Percentiles rank a stretch among this genome's conserved stretches.
These are phyloP conservation scores for Napeogenes inachia DNA, from an alignment of 2,888 invertebrate species.

Conservation along the genomic window DNA sequence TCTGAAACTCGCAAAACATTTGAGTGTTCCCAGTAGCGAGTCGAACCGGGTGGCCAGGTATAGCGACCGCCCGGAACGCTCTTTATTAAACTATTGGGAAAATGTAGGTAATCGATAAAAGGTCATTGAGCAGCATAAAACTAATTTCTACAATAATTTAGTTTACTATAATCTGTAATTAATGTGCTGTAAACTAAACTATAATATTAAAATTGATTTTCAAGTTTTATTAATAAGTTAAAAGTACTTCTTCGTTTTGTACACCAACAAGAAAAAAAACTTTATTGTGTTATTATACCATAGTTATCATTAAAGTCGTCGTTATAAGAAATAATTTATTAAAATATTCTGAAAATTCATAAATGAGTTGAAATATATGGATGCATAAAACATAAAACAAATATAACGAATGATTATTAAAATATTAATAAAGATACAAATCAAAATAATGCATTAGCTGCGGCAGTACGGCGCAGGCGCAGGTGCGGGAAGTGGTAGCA, in stretches of 20 bases:
- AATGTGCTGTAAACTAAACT: no score
- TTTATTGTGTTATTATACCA: no score
- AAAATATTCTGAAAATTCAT: neutral
- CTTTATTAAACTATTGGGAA: neutral
- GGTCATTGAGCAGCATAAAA: neutral
- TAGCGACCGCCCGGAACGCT: neutral
- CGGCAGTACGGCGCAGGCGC: neutral
- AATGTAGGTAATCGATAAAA: conserved; percentile 5
- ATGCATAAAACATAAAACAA: neutral
- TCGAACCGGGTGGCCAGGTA: conserved; percentile 17
- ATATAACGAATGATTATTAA: neutral
- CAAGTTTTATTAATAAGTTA: no score
- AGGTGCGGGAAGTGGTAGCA: neutral
- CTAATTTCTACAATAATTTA: no score
- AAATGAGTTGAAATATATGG: neutral
- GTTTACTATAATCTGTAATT: no score
- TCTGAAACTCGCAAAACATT: conserved; percentile 20
- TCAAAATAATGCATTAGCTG: conserved; percentile 3
- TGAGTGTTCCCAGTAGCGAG: conserved; percentile 18
- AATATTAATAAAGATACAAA: conserved; percentile 4
- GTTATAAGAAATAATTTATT: neutral
- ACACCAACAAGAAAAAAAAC: no score
- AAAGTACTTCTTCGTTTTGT: no score
- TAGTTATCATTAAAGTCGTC: neutral
- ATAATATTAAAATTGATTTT: no score